Percentiles rank a stretch among this genome's conserved stretches.
phyloP scores from a whole-genome alignment of 2,797 vertebrate genomes.

The Philypnodon macrostomus region DNA sequence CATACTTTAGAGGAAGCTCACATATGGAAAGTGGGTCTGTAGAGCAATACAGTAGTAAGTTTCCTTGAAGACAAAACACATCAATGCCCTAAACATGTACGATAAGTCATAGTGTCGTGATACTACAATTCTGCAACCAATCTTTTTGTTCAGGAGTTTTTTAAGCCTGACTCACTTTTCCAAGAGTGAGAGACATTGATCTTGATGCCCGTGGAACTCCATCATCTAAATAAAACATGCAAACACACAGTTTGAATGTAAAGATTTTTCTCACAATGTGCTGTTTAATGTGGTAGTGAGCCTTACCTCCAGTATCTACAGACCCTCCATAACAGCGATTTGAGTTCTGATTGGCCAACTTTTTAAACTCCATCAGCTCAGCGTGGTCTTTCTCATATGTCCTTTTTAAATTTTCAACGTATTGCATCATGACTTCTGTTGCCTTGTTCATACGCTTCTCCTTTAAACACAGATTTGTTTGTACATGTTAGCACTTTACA shows the following conservation, averaged over 20 bases:
- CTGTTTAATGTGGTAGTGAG: background rate
- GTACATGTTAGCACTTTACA: background rate
- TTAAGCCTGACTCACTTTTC: conserved; percentile 83
- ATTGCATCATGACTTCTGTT: conserved; percentile 98
- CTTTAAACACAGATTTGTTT: conserved; percentile 60
- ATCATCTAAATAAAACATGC: conserved; percentile 79
- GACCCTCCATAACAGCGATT: conserved; percentile 88
- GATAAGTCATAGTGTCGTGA: no score
- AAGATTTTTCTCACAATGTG: background rate
- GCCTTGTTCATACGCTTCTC: conserved; percentile 98
- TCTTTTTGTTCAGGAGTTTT: no score
- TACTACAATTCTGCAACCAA: no score
- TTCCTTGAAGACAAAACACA: no score
- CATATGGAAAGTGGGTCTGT: background rate
- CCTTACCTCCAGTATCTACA: conserved; percentile 79
- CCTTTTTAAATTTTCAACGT: conserved; percentile 96
- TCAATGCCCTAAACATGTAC: no score
- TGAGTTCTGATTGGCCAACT: conserved; percentile 97
- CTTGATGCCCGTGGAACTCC: conserved; percentile 88
- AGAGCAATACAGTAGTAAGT: no score
- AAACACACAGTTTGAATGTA: background rate
- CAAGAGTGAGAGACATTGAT: conserved; percentile 94
- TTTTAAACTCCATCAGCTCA: conserved; percentile 95
- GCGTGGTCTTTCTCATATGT: conserved; percentile 98
- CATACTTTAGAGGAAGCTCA: background rate